Evolutionary conservation across 2,797 vertebrate genomes (phyloP), one percentile per base, ranked within the genome.

Genomic region (Enteromius argenteus): DNA sequence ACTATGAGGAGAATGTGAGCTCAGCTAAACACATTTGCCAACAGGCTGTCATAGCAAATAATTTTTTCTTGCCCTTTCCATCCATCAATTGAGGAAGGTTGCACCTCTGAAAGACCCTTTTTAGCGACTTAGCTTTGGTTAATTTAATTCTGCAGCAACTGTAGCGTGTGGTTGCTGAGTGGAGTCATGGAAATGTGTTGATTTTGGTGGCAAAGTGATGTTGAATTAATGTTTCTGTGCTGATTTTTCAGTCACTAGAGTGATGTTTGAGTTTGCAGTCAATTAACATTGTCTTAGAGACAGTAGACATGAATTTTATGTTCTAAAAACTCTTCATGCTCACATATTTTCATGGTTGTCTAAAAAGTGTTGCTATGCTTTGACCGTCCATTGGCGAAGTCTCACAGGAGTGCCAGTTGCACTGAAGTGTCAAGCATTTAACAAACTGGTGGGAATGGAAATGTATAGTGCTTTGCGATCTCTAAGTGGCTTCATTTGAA

Each of bases 341-440:
- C 4, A 14, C 37, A 74, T 68, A 64, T 81, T 62, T 81, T 27
- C 77, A 1, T 35, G 83, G 66, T 74, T 83, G 68, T 35, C 85
- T 81, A 77, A 58, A 85, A 76, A 46, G 62, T 75, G 75, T 53
- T 72, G 17, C 4, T 17, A 83, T 72, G 4, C 53, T 86, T 72
- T 79, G 74, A 86, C 81, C 73, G 21, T 64, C 74, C 37, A 84
- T 81, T 85, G 88, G 84, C 30, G 87, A 84, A 88, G 56, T 91
- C 84, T 78, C 89, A 90, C 83, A 44, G 11, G 76, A 21, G 49
- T 84, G 89, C 37, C 49, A 90, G 84, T 81, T 87, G 83, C 86
- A 91, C 84, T 80, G 19, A 69, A 82, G 87, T 90, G 84, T 86
- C 67, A 89, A 89, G 90, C 90, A 89, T 89, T 85, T 93, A 60